Evolutionary conservation across 2,797 vertebrate genomes (phyloP), one percentile per base, ranked within the genome.

Genomic region (Cryptoblepharus egeriae): DNA sequence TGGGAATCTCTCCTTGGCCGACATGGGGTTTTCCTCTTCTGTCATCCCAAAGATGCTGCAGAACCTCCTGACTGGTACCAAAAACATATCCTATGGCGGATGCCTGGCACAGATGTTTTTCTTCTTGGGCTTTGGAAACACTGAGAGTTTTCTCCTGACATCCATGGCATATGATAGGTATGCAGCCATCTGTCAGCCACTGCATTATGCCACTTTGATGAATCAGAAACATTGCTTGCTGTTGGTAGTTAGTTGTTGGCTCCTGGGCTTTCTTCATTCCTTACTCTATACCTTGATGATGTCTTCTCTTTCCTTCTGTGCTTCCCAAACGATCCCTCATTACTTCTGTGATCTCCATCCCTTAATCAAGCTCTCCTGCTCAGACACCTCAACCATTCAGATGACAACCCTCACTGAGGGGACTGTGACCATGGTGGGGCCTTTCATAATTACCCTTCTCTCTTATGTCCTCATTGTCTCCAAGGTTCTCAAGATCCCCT

Each of bases 311-410:
- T 90, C 87, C 35, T 93, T 92, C 75, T 93, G 92, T 85, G 88
- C 86, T 68, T 91, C 90, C 28, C 87, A 85, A 1, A 8, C 90
- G 80, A 91, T 93, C 67, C 90, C 88, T 58, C 91, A 92, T 79
- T 92, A 90, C 70, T 92, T 93, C 28, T 92, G 92, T 86, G 92
- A 92, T 42, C 89, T 90, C 3, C 90, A 92, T n/a, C 88, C 90
- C 3, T 86, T 93, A 75, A 75, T 92, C 10, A 92, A 93, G 77
- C 80, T 93, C 5, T 92, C 91, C 61, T 91, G 91, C 77, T 91
- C 92, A 70, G 91, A 93, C 49, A 92, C 85, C 0, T 88, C 85
- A 18, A 79, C 80, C 13, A 92, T 8, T 63, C 84, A 92, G 79
- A 84, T 69, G 6, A 86, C 87, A 22, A 76, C 89, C 45, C 80